These are phyloP conservation scores for Drosophila bunnanda DNA, from an alignment of 2,888 invertebrate genomes.

Conservation along the genomic window DNA sequence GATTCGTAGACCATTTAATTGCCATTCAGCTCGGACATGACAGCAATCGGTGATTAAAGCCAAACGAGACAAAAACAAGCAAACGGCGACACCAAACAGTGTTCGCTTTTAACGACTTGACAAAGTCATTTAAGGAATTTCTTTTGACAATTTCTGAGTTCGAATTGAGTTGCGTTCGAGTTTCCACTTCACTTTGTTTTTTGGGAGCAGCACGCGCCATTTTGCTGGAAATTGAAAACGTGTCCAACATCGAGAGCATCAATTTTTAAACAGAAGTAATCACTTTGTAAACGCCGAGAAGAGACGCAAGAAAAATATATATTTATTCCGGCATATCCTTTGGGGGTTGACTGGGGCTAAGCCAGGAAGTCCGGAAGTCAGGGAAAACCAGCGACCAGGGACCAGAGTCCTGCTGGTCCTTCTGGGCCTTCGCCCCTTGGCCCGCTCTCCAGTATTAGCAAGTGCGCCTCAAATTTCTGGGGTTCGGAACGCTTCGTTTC, in stretches of 20 bases:
- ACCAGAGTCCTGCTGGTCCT: slow-evolving; percentile 32
- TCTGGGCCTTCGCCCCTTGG: slow-evolving; percentile 33
- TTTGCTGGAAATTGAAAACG: slow-evolving; percentile 80
- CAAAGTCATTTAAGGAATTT: slow-evolving; percentile 61
- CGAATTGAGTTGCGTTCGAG: slow-evolving; percentile 35
- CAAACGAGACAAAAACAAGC: slow-evolving; percentile 36
- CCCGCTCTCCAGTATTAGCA: slow-evolving; percentile 46
- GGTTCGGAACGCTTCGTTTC: slow-evolving; percentile 17
- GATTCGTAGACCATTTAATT: slow-evolving; percentile 69
- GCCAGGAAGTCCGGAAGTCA: slow-evolving; percentile 2
- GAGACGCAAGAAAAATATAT: slow-evolving; percentile 24
- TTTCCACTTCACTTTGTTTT: slow-evolving; percentile 25
- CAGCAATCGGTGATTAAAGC: slow-evolving; percentile 53
- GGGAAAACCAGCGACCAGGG: slow-evolving; percentile 34
- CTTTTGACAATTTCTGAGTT: slow-evolving; percentile 59
- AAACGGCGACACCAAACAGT: slow-evolving; percentile 40
- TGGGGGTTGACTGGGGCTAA: slow-evolving; percentile 64
- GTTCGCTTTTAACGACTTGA: slow-evolving; percentile 60
- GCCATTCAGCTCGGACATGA: slow-evolving; percentile 57
- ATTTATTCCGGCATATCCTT: slow-evolving; percentile 37
- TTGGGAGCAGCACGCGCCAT: slow-evolving; percentile 27
- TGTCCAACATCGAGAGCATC: slow-evolving; percentile 79
- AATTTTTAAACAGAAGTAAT: slow-evolving; percentile 83
- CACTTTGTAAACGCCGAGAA: slow-evolving; percentile 79
- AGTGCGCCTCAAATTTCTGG: slow-evolving; percentile 69